These are phyloP conservation scores for Nipponia nippon DNA, from an alignment of 2,113 vertebrate genomes.

Conservation along the genomic window DNA sequence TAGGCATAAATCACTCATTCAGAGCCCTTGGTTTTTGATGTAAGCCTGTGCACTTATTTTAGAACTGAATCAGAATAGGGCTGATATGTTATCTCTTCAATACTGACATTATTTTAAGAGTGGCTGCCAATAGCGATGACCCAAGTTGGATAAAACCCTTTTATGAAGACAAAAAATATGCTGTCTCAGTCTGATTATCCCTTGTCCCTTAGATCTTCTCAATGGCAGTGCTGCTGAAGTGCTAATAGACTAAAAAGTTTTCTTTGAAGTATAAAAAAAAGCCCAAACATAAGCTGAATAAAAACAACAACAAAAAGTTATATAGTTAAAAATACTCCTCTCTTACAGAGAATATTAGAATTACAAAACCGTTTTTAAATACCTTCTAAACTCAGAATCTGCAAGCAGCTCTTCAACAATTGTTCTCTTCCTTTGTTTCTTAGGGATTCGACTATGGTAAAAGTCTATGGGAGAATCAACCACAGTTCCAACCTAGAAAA, in stretches of 20 bases:
- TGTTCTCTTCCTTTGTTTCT: slow-evolving; percentile 93
- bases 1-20: not conserved
- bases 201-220: not conserved
- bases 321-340: not conserved
- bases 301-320: not conserved
- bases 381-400: slow-evolving; percentile 94
- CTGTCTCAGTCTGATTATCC: not conserved
- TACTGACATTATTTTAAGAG: not conserved
- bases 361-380: slow-evolving; percentile 1
- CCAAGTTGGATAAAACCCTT: not conserved
- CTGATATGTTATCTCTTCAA: not conserved
- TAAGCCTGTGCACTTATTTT: not conserved
- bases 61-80: not conserved
- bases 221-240: not conserved
- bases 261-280: not conserved
- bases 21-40: not conserved
- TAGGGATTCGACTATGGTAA: slow-evolving; percentile 92
- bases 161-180: not conserved
- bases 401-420: slow-evolving; percentile 94
- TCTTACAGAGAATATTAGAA: not conserved
- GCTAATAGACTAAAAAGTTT: not conserved
- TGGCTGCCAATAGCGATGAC: not conserved
- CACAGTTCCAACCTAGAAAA: slow-evolving; percentile 86
- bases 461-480: slow-evolving; percentile 91
- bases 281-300: not conserved